Evolutionary conservation across 2,797 vertebrate genomes (phyloP).

Genomic region (Neosilurus hyrtlii): DNA sequence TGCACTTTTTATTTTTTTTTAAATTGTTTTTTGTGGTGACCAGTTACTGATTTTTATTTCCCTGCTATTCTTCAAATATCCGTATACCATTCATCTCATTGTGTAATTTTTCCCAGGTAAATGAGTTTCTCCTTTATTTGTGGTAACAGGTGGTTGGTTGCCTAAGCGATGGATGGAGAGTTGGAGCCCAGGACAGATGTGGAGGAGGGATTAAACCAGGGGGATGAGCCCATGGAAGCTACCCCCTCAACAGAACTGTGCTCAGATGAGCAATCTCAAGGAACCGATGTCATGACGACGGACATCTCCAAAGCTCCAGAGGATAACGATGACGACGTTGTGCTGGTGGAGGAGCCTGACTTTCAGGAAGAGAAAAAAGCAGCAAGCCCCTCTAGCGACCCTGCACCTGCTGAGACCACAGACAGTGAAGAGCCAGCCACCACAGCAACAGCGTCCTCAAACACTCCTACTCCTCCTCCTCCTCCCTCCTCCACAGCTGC

Average conservation of each 20-base stretch:
- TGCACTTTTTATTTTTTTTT: neutral
- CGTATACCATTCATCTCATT: neutral
- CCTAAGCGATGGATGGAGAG: constrained; percentile 86
- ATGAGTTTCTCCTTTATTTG: constrained; percentile 55
- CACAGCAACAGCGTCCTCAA: constrained; percentile 67
- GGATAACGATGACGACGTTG: constrained; percentile 94
- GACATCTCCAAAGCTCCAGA: constrained; percentile 69
- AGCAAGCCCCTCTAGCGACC: constrained; percentile 32
- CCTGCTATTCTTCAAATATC: neutral
- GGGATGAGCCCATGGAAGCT: constrained; percentile 81
- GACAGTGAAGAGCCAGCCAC: constrained; percentile 73
- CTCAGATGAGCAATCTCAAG: constrained; percentile 75
- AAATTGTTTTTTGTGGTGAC: neutral
- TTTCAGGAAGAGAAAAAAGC: constrained; percentile 50
- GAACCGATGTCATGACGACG: constrained; percentile 75
- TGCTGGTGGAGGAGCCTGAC: constrained; percentile 86
- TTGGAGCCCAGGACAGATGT: constrained; percentile 74
- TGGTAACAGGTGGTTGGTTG: constrained; percentile 77
- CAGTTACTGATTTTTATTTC: neutral
- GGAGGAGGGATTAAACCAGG: constrained; percentile 65
- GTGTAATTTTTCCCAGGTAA: neutral
- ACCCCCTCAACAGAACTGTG: constrained; percentile 79
- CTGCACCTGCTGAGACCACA: constrained; percentile 64
- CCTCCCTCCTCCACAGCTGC: constrained; percentile 54
- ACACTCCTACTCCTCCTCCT: constrained; percentile 58